These are phyloP conservation scores for Camptogramma bilineatum DNA, from an alignment of 2,888 invertebrate species.

Conservation along the genomic window DNA sequence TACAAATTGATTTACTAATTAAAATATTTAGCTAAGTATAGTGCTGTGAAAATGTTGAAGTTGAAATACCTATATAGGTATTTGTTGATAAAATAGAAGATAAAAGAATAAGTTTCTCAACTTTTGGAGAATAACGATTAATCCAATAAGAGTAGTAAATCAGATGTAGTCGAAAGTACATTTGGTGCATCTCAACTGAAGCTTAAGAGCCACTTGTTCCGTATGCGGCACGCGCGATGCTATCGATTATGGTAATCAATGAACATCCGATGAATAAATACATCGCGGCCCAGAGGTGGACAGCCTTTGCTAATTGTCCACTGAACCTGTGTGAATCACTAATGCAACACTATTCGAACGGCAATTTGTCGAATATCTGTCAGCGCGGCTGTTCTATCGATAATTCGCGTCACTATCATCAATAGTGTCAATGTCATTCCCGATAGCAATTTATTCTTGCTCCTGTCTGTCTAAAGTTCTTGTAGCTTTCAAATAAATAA, in stretches of 20 bases:
- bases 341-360: constrained; percentile 68
- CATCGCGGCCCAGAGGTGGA: constrained; percentile 80
- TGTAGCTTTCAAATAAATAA: constrained; percentile 9
- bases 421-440: constrained; percentile 14
- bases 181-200: constrained; percentile 69
- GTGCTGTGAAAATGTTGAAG: not conserved
- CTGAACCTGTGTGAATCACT: constrained; percentile 81
- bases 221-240: constrained; percentile 80
- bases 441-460: constrained; percentile 5
- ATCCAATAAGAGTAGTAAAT: not conserved
- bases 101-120: not conserved
- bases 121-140: not conserved
- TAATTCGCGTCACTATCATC: constrained; percentile 24
- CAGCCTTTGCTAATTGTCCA: constrained; percentile 85
- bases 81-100: not conserved
- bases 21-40: no score
- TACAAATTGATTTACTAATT: no score
- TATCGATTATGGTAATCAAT: constrained; percentile 84
- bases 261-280: constrained; percentile 85
- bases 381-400: constrained; percentile 49
- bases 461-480: constrained; percentile 8
- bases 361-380: constrained; percentile 58
- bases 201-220: constrained; percentile 66
- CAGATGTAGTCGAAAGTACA: constrained; percentile 43
- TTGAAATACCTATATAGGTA: not conserved